Percentiles rank a stretch among this genome's conserved stretches.
These are phyloP conservation scores for Autographa gamma DNA, from an alignment of 2,888 invertebrate species.

Conservation along the genomic window DNA sequence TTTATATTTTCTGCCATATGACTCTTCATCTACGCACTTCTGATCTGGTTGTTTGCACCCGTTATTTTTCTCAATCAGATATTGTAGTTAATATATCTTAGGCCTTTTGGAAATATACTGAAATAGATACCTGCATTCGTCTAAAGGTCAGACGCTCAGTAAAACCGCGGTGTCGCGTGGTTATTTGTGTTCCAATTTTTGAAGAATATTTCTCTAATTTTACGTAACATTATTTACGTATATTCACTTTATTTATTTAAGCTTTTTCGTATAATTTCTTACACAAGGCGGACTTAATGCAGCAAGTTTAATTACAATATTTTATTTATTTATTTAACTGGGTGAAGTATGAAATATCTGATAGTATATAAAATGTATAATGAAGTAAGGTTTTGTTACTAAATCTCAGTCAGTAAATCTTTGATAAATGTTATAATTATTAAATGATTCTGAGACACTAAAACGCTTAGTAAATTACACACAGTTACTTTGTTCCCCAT, in stretches of 20 bases:
- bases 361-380: too few species aligned
- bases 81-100: not conserved
- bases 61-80: not conserved
- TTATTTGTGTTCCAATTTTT: not conserved
- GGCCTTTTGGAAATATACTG: not conserved
- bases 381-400: not conserved
- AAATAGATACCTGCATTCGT: not conserved
- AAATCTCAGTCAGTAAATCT: conserved; percentile 15
- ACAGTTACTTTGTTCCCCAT: conserved; percentile 47
- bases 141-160: not conserved
- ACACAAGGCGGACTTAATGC: too few species aligned
- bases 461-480: conserved; percentile 51
- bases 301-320: not conserved
- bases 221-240: not conserved
- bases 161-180: not conserved
- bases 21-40: too few species aligned
- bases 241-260: not conserved
- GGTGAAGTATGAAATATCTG: too few species aligned
- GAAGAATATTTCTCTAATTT: not conserved
- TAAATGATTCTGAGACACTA: conserved; percentile 45
- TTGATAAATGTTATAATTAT: conserved; percentile 45
- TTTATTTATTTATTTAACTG: too few species aligned
- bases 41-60: too few species aligned
- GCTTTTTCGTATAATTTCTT: too few species aligned
- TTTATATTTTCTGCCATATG: too few species aligned